phyloP scores from a whole-genome alignment of 2,113 vertebrate species.

The Peucedramus taeniatus region DNA sequence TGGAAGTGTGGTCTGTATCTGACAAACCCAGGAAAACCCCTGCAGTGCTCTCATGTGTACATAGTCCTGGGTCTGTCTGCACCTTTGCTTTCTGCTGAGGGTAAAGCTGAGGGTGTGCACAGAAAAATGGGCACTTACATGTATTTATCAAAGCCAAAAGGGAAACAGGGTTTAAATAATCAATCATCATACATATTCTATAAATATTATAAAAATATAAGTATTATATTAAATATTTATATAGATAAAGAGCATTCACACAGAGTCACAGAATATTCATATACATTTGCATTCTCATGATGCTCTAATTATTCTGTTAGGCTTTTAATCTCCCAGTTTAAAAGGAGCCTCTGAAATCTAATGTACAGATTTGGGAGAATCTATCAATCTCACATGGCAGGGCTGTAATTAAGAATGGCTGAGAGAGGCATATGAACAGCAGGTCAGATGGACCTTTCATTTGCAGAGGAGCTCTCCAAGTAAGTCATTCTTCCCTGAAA shows the following conservation, averaged over 20 bases:
- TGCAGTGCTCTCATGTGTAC: fast-evolving
- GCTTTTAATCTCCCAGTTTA: constrained; percentile 16
- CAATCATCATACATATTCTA: not conserved
- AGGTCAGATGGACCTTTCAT: not conserved
- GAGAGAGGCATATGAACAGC: not conserved
- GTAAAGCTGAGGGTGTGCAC: not conserved
- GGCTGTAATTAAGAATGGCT: not conserved
- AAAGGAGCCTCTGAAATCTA: not conserved
- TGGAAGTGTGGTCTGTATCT: not conserved
- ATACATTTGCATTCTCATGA: not conserved
- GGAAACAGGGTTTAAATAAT: not conserved
- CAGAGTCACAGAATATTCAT: not conserved
- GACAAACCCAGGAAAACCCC: not conserved
- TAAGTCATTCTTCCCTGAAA: not conserved
- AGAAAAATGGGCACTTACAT: not conserved
- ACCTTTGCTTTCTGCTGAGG: not conserved
- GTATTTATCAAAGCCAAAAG: not conserved
- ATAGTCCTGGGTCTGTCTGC: no score
- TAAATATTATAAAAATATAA: no score
- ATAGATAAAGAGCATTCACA: not conserved
- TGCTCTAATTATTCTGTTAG: not conserved
- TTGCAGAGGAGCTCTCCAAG: not conserved
- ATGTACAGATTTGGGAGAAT: not conserved
- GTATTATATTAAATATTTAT: no score
- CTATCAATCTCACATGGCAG: not conserved